Evolutionary conservation across 2,888 invertebrate genomes (phyloP).

Genomic region (Caradrina kadenii): DNA sequence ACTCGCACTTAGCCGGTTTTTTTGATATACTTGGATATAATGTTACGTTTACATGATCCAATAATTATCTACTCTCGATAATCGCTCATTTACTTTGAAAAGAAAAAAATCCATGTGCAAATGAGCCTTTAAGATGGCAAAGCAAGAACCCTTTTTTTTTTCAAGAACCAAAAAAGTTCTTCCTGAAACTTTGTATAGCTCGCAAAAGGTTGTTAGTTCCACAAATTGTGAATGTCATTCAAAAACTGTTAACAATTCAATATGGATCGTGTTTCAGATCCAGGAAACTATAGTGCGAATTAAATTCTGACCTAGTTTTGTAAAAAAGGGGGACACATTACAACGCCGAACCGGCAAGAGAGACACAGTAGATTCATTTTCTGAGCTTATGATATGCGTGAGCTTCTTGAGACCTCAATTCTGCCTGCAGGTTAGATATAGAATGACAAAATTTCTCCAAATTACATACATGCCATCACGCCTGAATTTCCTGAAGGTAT

Average conservation of each 20-base stretch:
- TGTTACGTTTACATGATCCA: no score
- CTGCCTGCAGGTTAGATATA: no score
- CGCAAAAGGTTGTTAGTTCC: not conserved
- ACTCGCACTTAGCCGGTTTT: no score
- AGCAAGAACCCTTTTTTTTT: no score
- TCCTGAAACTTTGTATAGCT: not conserved
- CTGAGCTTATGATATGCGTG: not conserved
- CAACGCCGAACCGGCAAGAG: not conserved
- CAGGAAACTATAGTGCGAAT: constrained; percentile 6
- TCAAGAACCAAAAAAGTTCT: not conserved
- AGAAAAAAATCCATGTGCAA: not conserved
- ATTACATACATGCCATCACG: no score
- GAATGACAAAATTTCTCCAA: no score
- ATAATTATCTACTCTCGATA: not conserved
- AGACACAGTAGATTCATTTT: not conserved
- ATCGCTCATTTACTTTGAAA: not conserved
- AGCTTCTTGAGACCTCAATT: not conserved
- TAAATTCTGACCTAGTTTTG: constrained; percentile 31
- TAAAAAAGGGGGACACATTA: not conserved
- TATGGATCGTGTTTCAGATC: not conserved
- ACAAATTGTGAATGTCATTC: not conserved
- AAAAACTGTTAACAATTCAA: no score
- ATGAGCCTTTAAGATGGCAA: not conserved
- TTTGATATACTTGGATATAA: no score
- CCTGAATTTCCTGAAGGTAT: no score